Percentiles rank a stretch among this genome's conserved stretches.
These are phyloP conservation scores for Columba janthina DNA, from an alignment of 2,113 vertebrate species.

Conservation along the genomic window DNA sequence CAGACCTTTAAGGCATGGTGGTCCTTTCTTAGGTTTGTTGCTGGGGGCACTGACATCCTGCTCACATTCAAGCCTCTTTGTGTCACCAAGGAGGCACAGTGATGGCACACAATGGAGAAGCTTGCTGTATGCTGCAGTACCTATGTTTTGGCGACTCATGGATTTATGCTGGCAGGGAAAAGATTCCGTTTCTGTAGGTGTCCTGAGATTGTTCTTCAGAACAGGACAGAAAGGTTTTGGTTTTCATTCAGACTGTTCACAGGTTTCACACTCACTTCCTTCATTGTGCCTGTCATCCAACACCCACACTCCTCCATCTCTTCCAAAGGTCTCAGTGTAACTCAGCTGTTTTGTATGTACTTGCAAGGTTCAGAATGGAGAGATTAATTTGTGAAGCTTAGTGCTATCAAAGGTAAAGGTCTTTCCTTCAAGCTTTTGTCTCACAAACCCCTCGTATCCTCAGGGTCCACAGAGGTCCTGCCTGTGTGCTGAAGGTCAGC, in stretches of 20 bases:
- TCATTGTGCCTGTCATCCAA: not conserved
- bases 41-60: not conserved
- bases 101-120: not conserved
- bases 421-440: not conserved
- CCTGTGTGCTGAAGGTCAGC: rapidly evolving
- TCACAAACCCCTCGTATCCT: not conserved
- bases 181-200: not conserved
- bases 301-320: not conserved
- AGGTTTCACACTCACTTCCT: not conserved
- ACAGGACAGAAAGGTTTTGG: not conserved
- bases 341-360: not conserved
- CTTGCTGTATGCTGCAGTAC: not conserved
- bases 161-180: not conserved
- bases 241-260: not conserved
- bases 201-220: not conserved
- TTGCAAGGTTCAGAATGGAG: not conserved
- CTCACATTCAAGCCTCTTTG: not conserved
- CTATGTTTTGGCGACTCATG: not conserved
- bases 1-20: not conserved
- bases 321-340: not conserved
- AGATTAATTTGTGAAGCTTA: not conserved
- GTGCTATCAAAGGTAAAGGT: not conserved
- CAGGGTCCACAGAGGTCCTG: not conserved
- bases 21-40: not conserved
- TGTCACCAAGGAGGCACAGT: not conserved